These are phyloP conservation scores for Plusia festucae DNA, from an alignment of 2,888 invertebrate genomes.

Conservation along the genomic window DNA sequence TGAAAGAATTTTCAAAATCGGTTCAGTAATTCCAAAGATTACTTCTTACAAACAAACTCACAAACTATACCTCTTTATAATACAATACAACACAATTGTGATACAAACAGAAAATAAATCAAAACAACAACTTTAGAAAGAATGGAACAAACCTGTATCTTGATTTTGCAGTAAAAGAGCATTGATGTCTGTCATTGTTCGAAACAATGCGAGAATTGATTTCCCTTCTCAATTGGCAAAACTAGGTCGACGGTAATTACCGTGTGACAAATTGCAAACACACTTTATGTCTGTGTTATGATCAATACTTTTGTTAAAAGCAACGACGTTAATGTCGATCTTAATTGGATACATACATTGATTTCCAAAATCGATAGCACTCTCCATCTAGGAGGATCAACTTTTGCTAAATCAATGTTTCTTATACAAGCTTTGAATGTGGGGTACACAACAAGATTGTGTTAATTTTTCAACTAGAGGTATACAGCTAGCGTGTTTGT, in stretches of 20 bases:
- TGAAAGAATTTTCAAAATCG: too few species aligned
- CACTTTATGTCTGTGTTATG: conserved; percentile 24
- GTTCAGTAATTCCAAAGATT: too few species aligned
- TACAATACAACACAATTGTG: too few species aligned
- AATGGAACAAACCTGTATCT: not conserved
- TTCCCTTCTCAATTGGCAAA: conserved; percentile 26
- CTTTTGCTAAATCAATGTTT: too few species aligned
- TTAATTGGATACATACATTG: not conserved
- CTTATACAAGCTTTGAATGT: too few species aligned
- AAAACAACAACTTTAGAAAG: not conserved
- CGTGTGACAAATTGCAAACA: conserved; percentile 43
- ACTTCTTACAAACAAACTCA: too few species aligned
- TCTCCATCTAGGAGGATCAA: too few species aligned
- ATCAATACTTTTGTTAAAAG: not conserved
- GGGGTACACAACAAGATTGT: too few species aligned
- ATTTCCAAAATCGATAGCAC: too few species aligned
- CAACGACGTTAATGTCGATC: not conserved
- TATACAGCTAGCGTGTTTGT: conserved; percentile 52
- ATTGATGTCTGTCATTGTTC: conserved; percentile 33
- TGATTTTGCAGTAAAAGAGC: conserved; percentile 7
- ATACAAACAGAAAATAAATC: too few species aligned
- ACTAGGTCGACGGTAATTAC: conserved; percentile 43
- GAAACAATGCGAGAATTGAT: conserved; percentile 37
- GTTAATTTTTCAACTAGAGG: too few species aligned
- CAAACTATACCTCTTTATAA: too few species aligned